Conservation (phyloP, 1,140 invertebrate species). For the Arctopsyche grandis region DNA sequence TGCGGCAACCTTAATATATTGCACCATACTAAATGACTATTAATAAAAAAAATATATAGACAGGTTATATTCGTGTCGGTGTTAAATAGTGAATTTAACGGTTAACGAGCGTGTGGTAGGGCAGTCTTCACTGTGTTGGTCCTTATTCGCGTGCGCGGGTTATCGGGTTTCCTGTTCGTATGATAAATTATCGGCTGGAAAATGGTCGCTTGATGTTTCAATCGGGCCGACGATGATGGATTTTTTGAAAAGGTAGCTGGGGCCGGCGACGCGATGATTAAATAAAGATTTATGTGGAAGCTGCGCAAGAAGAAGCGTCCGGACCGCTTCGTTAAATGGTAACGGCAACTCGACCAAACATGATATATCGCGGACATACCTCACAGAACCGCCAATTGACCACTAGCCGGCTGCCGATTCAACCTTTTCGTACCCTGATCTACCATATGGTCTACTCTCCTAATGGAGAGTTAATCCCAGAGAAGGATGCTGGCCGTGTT, state of each 20-base stretch:
- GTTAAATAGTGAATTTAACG: too few species aligned
- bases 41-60: too few species aligned
- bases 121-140: background rate
- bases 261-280: constrained; percentile 31
- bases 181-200: constrained; percentile 31
- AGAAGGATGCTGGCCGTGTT: too few species aligned
- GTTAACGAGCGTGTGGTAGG: too few species aligned
- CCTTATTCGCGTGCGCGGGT: background rate
- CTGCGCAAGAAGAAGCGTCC: constrained; percentile 7
- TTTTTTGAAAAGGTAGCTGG: background rate
- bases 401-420: too few species aligned
- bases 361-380: constrained; percentile 41
- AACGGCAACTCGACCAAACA: constrained; percentile 42
- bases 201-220: constrained; percentile 37
- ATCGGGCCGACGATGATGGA: constrained; percentile 5
- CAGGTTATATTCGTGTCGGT: too few species aligned
- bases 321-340: constrained; percentile 46
- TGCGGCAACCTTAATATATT: too few species aligned
- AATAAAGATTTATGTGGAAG: constrained; percentile 42
- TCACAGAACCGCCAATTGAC: background rate
- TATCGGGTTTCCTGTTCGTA: constrained; percentile 6
- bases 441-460: too few species aligned
- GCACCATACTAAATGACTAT: too few species aligned
- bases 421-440: too few species aligned
- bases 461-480: too few species aligned